phyloP scores from a whole-genome alignment of 2,797 vertebrate species.

The Silurus lanzhouensis region DNA sequence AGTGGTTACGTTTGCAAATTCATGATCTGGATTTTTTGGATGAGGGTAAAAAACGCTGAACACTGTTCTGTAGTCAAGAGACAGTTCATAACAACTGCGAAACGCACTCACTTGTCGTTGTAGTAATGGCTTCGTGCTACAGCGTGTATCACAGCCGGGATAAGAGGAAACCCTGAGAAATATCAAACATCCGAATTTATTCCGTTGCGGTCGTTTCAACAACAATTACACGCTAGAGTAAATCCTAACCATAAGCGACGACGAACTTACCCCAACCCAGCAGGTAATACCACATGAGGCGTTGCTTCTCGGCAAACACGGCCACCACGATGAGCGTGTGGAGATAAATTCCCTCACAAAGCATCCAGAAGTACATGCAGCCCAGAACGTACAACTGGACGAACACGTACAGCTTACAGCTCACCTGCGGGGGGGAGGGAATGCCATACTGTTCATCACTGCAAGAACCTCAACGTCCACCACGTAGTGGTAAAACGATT shows the following conservation, averaged over 20 bases:
- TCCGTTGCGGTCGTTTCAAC: neutral
- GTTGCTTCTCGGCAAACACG: constrained; percentile 95
- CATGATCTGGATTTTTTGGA: neutral
- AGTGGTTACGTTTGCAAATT: neutral
- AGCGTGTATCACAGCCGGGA: constrained; percentile 89
- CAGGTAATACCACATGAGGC: constrained; percentile 95
- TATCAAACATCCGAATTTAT: neutral
- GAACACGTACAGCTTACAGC: constrained; percentile 89
- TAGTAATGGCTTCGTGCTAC: constrained; percentile 87
- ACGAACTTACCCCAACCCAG: constrained; percentile 90
- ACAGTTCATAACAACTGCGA: neutral
- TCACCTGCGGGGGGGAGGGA: constrained; percentile 69
- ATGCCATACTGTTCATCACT: too few species aligned
- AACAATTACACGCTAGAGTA: neutral
- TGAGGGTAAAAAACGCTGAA: neutral
- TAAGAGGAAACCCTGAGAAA: constrained; percentile 87
- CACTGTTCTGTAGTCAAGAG: neutral
- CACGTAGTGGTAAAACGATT: too few species aligned
- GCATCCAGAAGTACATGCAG: constrained; percentile 99
- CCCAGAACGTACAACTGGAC: constrained; percentile 91
- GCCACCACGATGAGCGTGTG: constrained; percentile 98
- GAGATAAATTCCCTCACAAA: constrained; percentile 97
- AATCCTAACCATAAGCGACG: neutral
- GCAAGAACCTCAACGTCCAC: too few species aligned
- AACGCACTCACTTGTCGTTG: constrained; percentile 86